A percentile compares a stretch with the other conserved stretches of the same genome.
These are phyloP conservation scores for Penaeus monodon DNA, from an alignment of 2,888 invertebrate species.

Conservation along the genomic window DNA sequence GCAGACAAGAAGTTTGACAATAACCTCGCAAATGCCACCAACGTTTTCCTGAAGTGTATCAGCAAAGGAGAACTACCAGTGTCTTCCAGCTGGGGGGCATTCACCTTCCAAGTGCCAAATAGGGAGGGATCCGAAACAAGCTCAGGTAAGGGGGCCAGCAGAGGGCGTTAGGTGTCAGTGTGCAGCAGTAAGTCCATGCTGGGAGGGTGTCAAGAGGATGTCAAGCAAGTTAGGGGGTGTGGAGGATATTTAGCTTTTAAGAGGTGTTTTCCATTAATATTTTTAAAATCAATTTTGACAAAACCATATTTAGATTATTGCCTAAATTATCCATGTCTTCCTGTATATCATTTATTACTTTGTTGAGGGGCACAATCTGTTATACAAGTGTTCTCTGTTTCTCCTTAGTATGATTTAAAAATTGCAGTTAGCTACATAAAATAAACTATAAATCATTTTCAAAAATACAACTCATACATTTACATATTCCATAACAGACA, in stretches of 20 bases:
- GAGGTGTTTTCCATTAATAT: too few species aligned
- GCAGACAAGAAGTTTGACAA: slow-evolving; percentile 57
- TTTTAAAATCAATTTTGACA: too few species aligned
- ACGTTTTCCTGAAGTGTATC: slow-evolving; percentile 62
- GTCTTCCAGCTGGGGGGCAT: slow-evolving; percentile 37
- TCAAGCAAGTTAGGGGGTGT: too few species aligned
- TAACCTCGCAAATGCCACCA: slow-evolving; percentile 59
- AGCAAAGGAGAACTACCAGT: slow-evolving; percentile 59
- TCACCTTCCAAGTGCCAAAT: slow-evolving; percentile 32
- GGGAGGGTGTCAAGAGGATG: too few species aligned
- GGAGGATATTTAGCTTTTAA: too few species aligned
- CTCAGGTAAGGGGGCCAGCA: background rate
- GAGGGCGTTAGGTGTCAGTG: background rate
- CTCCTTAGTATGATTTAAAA: too few species aligned
- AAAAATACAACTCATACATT: too few species aligned
- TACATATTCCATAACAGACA: slow-evolving; percentile 2
- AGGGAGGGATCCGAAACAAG: slow-evolving; percentile 5
- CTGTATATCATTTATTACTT: background rate
- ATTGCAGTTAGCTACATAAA: background rate
- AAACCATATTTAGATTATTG: too few species aligned
- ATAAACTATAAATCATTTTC: too few species aligned
- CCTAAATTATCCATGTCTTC: background rate
- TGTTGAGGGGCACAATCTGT: too few species aligned
- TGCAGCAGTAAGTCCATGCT: too few species aligned
- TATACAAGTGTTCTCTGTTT: too few species aligned